These are phyloP conservation scores for Helicoverpa armigera DNA, from an alignment of 1,140 invertebrate genomes.

Conservation along the genomic window DNA sequence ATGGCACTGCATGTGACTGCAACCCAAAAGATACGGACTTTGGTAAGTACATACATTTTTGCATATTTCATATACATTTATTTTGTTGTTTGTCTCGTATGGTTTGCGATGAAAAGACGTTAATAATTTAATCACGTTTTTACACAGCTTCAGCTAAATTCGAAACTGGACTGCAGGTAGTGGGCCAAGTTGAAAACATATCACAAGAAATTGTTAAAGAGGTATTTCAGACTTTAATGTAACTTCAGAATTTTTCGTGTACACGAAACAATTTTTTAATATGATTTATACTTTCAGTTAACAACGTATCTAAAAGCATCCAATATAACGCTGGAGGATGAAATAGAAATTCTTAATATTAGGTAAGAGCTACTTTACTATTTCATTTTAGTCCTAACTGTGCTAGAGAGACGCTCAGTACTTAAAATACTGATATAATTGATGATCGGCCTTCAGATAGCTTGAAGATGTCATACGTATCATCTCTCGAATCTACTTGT, in stretches of 20 bases:
- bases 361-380: constrained; percentile 84
- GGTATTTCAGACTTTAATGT: constrained; percentile 57
- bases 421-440: too few species aligned
- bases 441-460: too few species aligned
- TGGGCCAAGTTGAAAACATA: constrained; percentile 74
- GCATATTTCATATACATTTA: not conserved
- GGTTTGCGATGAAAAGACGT: too few species aligned
- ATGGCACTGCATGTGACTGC: constrained; percentile 74
- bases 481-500: too few species aligned
- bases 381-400: too few species aligned
- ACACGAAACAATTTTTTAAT: too few species aligned
- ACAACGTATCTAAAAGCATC: constrained; percentile 88
- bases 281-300: constrained; percentile 85
- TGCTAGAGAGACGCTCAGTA: too few species aligned
- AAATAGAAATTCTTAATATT: constrained; percentile 90
- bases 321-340: constrained; percentile 90
- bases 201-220: constrained; percentile 78
- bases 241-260: not conserved
- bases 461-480: too few species aligned
- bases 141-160: constrained; percentile 73
- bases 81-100: not conserved
- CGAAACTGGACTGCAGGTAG: constrained; percentile 78
- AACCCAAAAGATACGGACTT: constrained; percentile 74
- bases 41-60: constrained; percentile 63
- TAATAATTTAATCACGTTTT: not conserved